Conservation (phyloP, 2,888 invertebrate species). For the Philhelius pedissequus region DNA sequence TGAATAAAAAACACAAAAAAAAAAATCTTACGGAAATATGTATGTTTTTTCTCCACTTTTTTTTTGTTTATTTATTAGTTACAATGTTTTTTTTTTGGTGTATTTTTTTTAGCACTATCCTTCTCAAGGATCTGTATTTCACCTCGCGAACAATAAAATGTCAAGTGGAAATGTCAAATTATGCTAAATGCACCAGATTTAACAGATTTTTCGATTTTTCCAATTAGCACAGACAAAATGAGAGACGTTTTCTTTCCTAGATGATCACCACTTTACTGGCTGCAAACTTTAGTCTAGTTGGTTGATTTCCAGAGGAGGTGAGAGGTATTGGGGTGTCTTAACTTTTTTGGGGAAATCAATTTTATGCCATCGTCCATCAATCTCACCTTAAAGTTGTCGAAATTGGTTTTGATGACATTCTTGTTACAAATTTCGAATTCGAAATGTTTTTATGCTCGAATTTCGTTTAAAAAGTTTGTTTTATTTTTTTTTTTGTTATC, state of each 20-base stretch:
- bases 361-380: background rate
- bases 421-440: background rate
- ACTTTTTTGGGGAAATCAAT: constrained; percentile 21
- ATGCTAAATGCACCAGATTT: background rate
- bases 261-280: constrained; percentile 19
- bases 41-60: constrained; percentile 18
- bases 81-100: constrained; percentile 16
- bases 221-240: background rate
- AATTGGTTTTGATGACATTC: constrained; percentile 11
- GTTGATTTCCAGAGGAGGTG: background rate
- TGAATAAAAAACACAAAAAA: constrained; percentile 14
- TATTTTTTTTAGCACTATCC: constrained; percentile 5
- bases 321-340: background rate
- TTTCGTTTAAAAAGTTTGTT: background rate
- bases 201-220: background rate
- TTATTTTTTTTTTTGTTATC: background rate
- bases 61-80: constrained; percentile 62
- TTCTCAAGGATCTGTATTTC: constrained; percentile 19
- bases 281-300: background rate
- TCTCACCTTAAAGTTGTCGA: background rate
- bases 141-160: constrained; percentile 11
- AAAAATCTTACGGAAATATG: constrained; percentile 59
- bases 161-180: constrained; percentile 19
- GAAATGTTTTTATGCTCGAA: background rate
- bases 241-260: background rate